A percentile compares a stretch with the other conserved stretches of the same genome.
phyloP scores from a whole-genome alignment of 2,888 invertebrate genomes.

The Plagodis pulveraria region DNA sequence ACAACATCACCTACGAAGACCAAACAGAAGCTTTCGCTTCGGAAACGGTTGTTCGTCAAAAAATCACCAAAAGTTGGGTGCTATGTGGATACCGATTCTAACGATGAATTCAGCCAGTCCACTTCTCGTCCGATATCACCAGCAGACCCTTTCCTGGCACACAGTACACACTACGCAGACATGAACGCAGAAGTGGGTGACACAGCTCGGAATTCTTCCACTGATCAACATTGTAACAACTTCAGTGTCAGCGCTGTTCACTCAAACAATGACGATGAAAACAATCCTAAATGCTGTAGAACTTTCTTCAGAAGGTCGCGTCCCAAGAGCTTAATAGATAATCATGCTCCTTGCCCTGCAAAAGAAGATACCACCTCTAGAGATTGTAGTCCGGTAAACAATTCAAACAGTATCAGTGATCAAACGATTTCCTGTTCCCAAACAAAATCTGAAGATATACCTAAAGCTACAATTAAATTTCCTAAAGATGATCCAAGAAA shows the following conservation, averaged over 20 bases:
- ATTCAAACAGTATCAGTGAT: conserved; percentile 71
- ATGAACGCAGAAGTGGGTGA: conserved; percentile 52
- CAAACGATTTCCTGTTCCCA: conserved; percentile 64
- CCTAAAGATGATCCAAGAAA: conserved; percentile 73
- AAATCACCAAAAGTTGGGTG: conserved; percentile 83
- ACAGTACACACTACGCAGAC: conserved; percentile 66
- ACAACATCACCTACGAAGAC: conserved; percentile 78
- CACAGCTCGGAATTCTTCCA: conserved; percentile 51
- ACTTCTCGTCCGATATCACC: conserved; percentile 79
- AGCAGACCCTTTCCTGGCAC: conserved; percentile 77
- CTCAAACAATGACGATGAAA: conserved; percentile 63
- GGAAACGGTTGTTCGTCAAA: conserved; percentile 79
- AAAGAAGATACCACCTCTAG: conserved; percentile 65
- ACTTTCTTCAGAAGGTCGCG: conserved; percentile 77
- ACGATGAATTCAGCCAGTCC: conserved; percentile 73
- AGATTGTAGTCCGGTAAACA: conserved; percentile 70
- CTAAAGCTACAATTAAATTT: conserved; percentile 73
- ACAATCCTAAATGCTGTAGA: conserved; percentile 72
- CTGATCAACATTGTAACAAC: conserved; percentile 55
- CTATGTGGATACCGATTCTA: conserved; percentile 78
- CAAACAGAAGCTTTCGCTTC: conserved; percentile 79
- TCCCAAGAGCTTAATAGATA: conserved; percentile 72
- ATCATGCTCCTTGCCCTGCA: conserved; percentile 43
- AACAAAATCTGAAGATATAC: conserved; percentile 74
- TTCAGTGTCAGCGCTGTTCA: conserved; percentile 50